Conservation (phyloP, 2,797 vertebrate species). For the Otus scops region DNA sequence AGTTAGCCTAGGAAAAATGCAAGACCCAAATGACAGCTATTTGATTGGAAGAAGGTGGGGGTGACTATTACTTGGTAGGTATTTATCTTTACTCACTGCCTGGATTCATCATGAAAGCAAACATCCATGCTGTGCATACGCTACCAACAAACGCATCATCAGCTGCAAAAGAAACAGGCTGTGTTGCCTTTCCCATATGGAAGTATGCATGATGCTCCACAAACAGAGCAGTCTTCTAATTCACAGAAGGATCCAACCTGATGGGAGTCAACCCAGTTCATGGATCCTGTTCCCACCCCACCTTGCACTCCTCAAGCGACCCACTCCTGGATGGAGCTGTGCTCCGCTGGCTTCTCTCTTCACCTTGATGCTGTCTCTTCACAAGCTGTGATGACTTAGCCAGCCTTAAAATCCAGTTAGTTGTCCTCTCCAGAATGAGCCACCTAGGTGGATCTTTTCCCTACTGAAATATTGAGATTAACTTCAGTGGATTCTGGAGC, state of each 20-base stretch:
- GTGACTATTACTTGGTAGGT: neutral
- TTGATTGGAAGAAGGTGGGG: neutral
- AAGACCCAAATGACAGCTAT: slow-evolving; percentile 25
- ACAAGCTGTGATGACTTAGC: neutral
- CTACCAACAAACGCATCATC: neutral
- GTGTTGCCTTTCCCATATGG: accelerated
- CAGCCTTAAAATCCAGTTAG: neutral
- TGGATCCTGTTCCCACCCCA: neutral
- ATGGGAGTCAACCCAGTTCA: neutral
- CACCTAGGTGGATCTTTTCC: neutral
- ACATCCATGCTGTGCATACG: slow-evolving; percentile 20
- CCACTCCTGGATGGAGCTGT: neutral
- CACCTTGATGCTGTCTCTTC: neutral
- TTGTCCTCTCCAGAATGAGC: neutral
- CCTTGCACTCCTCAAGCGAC: neutral
- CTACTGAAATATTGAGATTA: neutral
- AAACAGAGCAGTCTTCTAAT: neutral
- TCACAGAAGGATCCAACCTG: neutral
- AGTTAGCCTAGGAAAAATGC: slow-evolving; percentile 64
- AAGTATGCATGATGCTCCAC: neutral
- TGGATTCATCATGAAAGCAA: slow-evolving; percentile 52
- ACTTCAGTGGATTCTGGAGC: neutral
- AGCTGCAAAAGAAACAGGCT: neutral
- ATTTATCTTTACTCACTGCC: slow-evolving; percentile 34
- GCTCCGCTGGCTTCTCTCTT: neutral